Evolutionary conservation across 2,797 vertebrate species (phyloP).

Genomic region (Ptychobarbus kaznakovi): DNA sequence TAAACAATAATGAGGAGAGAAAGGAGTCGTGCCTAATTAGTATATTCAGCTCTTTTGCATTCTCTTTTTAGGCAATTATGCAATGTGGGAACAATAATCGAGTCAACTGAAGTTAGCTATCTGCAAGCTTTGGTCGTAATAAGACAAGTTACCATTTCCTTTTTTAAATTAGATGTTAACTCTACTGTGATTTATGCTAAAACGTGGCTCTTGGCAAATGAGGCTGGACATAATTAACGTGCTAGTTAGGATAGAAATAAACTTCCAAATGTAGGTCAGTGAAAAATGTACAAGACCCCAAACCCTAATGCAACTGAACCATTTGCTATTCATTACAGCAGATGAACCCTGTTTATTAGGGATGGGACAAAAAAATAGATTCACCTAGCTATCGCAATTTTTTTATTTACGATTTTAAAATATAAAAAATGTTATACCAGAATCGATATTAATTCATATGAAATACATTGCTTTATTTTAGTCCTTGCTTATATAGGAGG

Average conservation of each 20-base stretch:
- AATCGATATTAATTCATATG: too few relatives aligned
- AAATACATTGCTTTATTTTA: too few relatives aligned
- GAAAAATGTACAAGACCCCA: background rate
- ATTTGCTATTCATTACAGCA: slow-evolving; percentile 10
- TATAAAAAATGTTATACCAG: too few relatives aligned
- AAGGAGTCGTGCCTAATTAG: slow-evolving; percentile 17
- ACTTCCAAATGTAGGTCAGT: slow-evolving; percentile 40
- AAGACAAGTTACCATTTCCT: background rate
- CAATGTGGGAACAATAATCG: slow-evolving; percentile 10
- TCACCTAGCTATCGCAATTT: too few relatives aligned
- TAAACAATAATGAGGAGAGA: slow-evolving; percentile 30
- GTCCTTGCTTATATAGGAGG: too few relatives aligned
- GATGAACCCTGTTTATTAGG: slow-evolving; percentile 8
- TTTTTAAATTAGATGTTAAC: slow-evolving; percentile 25
- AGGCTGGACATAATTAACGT: slow-evolving; percentile 46
- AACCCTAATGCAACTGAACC: background rate
- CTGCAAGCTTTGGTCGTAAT: background rate
- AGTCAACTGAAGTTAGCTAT: slow-evolving; percentile 1
- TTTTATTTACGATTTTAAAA: too few relatives aligned
- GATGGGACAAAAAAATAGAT: too few relatives aligned
- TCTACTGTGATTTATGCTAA: slow-evolving; percentile 22
- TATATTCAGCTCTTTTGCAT: slow-evolving; percentile 17
- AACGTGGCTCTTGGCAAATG: slow-evolving; percentile 21
- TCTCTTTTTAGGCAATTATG: background rate
- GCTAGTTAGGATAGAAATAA: slow-evolving; percentile 46